Conservation (phyloP, 2,888 invertebrate species). For the Julus scanicus region DNA sequence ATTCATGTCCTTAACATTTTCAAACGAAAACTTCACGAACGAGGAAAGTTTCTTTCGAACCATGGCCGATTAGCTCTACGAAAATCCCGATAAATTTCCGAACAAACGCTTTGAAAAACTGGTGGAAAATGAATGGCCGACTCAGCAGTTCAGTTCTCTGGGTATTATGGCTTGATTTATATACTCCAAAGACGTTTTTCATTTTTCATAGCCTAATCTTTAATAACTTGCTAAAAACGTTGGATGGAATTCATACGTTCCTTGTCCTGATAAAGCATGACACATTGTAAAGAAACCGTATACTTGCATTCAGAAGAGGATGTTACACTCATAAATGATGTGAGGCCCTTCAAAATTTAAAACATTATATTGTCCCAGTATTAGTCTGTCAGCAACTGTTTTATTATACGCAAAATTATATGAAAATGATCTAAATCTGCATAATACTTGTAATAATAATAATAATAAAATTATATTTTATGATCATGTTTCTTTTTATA, state of each 20-base stretch:
- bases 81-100: neutral
- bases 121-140: neutral
- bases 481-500: no score
- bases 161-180: neutral
- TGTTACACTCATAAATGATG: neutral
- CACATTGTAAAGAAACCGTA: neutral
- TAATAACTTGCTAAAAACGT: slow-evolving; percentile 5
- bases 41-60: neutral
- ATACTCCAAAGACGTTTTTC: neutral
- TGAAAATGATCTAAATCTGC: no score
- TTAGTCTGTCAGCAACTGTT: neutral
- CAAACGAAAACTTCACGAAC: neutral
- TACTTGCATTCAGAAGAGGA: neutral
- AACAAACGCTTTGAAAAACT: neutral
- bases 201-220: slow-evolving; percentile 37
- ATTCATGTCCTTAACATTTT: neutral
- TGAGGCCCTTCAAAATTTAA: no score
- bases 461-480: no score
- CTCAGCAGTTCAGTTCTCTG: neutral
- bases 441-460: no score
- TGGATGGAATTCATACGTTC: neutral
- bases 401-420: no score
- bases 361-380: neutral
- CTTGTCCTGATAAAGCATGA: neutral
- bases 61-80: neutral